These are phyloP conservation scores for Cheiracanthium punctorium DNA, from an alignment of 2,888 invertebrate genomes.

Conservation along the genomic window DNA sequence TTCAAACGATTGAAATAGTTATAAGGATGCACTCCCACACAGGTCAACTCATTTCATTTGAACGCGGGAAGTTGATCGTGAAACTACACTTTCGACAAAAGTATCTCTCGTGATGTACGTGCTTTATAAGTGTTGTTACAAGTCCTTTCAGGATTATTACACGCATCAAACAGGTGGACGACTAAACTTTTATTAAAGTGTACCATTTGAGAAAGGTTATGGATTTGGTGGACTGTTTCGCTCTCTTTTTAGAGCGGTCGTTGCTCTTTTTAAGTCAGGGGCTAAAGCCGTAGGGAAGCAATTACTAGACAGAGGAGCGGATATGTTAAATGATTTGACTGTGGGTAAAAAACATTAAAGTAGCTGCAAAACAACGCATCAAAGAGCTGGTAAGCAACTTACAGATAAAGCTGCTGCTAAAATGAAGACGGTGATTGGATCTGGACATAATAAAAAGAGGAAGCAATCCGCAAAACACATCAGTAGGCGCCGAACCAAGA, in stretches of 20 bases:
- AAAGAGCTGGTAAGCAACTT: neutral
- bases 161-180: conserved; percentile 19
- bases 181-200: conserved; percentile 14
- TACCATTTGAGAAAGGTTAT: conserved; percentile 20
- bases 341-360: neutral
- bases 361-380: neutral
- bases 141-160: conserved; percentile 30
- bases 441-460: conserved; percentile 24
- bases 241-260: neutral
- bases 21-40: conserved; percentile 36
- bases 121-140: conserved; percentile 17
- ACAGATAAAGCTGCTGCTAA: neutral
- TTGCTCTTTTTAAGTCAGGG: conserved; percentile 8
- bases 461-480: neutral
- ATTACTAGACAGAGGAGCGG: conserved; percentile 7
- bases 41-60: conserved; percentile 30
- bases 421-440: conserved; percentile 12
- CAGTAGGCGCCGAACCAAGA: neutral
- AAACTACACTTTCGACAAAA: conserved; percentile 30
- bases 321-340: neutral
- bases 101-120: conserved; percentile 21
- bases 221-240: conserved; percentile 28
- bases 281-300: conserved; percentile 37
- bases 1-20: conserved; percentile 47
- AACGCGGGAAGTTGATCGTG: conserved; percentile 23